phyloP scores from a whole-genome alignment of 2,888 invertebrate genomes.

The Abrostola triplasia region DNA sequence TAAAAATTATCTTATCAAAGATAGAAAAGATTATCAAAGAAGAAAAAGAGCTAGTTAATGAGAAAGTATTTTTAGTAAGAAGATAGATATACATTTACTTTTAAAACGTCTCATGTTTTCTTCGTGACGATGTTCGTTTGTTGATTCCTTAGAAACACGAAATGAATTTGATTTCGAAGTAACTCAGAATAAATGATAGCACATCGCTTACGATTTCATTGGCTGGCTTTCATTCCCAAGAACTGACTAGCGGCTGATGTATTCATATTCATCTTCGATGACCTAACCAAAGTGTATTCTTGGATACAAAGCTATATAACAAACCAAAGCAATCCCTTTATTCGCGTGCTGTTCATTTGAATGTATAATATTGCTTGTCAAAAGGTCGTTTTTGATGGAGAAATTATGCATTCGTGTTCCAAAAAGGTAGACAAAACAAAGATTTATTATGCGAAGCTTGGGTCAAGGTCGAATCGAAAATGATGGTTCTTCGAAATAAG shows the following conservation, averaged over 20 bases:
- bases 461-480: slow-evolving; percentile 32
- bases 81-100: not conserved
- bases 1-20: too few relatives aligned
- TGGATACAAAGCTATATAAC: slow-evolving; percentile 14
- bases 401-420: slow-evolving; percentile 47
- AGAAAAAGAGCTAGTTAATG: too few relatives aligned
- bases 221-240: not conserved
- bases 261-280: slow-evolving; percentile 12
- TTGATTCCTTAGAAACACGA: not conserved
- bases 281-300: slow-evolving; percentile 10
- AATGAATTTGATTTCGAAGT: not conserved
- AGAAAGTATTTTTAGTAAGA: not conserved
- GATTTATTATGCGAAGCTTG: slow-evolving; percentile 41
- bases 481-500: slow-evolving; percentile 7
- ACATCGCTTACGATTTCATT: not conserved
- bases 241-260: not conserved
- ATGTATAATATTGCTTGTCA: slow-evolving; percentile 45
- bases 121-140: too few relatives aligned
- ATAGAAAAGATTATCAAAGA: too few relatives aligned
- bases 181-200: not conserved
- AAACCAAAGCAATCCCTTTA: slow-evolving; percentile 25
- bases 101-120: too few relatives aligned
- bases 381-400: slow-evolving; percentile 32
- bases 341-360: slow-evolving; percentile 46
- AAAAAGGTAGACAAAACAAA: slow-evolving; percentile 35